phyloP scores from a whole-genome alignment of 2,888 invertebrate species.

The Atethmia centrago region DNA sequence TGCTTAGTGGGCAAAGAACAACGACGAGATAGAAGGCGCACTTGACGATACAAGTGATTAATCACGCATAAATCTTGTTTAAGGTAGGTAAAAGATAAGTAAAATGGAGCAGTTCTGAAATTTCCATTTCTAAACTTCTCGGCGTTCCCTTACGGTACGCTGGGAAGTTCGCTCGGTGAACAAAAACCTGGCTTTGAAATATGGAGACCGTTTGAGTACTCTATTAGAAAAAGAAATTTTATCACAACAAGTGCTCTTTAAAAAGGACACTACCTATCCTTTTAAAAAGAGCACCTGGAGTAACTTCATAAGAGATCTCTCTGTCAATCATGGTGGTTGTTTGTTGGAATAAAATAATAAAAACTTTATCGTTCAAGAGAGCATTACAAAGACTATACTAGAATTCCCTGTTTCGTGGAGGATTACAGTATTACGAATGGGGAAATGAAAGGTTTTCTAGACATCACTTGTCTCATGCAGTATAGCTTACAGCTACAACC shows the following conservation, averaged over 20 bases:
- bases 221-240: not conserved
- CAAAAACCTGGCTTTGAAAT: not conserved
- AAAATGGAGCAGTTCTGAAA: not conserved
- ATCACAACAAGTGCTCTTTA: not conserved
- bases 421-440: not conserved
- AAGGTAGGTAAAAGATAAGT: not conserved
- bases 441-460: not conserved
- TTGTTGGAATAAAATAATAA: not conserved
- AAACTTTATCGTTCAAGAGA: not conserved
- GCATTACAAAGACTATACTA: not conserved
- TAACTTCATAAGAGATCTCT: not conserved
- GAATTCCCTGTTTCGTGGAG: not conserved
- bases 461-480: not conserved
- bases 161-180: not conserved
- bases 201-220: not conserved
- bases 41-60: not conserved
- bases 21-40: conserved; percentile 38
- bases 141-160: too few species aligned
- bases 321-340: not conserved
- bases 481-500: not conserved
- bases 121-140: not conserved
- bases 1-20: conserved; percentile 30
- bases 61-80: not conserved
- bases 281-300: not conserved
- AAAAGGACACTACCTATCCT: not conserved